phyloP scores from a whole-genome alignment of 2,797 vertebrate genomes.

The Ptychadena robeensis region DNA sequence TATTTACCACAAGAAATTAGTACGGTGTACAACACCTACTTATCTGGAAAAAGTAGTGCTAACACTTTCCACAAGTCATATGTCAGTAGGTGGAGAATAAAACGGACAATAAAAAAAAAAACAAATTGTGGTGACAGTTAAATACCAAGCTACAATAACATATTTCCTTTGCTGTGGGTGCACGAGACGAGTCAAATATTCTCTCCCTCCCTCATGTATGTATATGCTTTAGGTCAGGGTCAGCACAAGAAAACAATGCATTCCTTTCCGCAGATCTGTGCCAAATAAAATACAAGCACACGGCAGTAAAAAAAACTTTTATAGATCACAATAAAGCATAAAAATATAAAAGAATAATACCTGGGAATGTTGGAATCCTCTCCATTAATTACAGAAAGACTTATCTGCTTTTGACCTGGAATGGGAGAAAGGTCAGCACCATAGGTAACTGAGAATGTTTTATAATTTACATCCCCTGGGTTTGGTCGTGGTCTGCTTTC shows the following conservation, averaged over 20 bases:
- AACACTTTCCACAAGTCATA: neutral
- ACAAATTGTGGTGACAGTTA: neutral
- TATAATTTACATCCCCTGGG: slow-evolving; percentile 61
- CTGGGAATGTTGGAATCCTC: slow-evolving; percentile 53
- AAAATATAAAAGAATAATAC: slow-evolving; percentile 18
- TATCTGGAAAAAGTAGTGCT: neutral
- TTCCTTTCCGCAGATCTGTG: too few species aligned
- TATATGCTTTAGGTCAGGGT: too few species aligned
- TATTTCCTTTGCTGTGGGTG: neutral
- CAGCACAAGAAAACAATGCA: too few species aligned
- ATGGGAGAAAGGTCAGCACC: slow-evolving; percentile 34
- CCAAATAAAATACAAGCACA: too few species aligned
- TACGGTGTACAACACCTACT: neutral
- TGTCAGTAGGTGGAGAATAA: neutral
- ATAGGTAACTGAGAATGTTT: slow-evolving; percentile 66
- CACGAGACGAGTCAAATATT: neutral
- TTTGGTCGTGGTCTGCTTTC: slow-evolving; percentile 17
- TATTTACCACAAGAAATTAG: too few species aligned
- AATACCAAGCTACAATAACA: neutral
- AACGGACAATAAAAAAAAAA: neutral
- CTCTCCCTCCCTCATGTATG: too few species aligned
- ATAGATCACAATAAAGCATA: neutral
- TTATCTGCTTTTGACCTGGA: slow-evolving; percentile 38
- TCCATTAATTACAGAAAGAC: neutral
- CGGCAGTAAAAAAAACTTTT: too few species aligned